Base-by-base conservation (phyloP, 2,113 vertebrate genomes). In the Accipiter virgatus region DNA sequence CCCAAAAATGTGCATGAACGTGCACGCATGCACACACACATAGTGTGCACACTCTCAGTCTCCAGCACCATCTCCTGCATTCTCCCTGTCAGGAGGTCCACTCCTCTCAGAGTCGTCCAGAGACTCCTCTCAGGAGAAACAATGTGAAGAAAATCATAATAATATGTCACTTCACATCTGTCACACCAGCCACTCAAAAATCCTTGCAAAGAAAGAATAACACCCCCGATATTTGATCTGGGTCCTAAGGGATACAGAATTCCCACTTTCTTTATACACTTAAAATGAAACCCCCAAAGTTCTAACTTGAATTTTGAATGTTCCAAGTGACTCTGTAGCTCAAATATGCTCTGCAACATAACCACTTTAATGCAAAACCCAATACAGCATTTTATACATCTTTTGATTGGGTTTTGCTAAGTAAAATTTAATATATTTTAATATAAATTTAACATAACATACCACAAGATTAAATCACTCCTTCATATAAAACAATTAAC, bases 41-140 rank as follows among this genome's bases (percentile, higher is more conserved):
- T 7, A 48, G 47, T 13, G 48, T 3, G 47, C 32, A 16, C 25
- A 52, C 3, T 3, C 17, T n/a, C 1, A 0, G n/a, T 11, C 38
- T 66, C 58, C 80, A 73, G 32, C 38, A 26, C 65, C 11, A 15
- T 32, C 34, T 56, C 40, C 63, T n/a, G 84, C 43, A 38, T 38
- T 17, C 36, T 53, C 22, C 42, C 40, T 2, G 4, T 1, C 73
- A 78, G 73, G 36, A 12, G 31, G 18, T 3, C 40, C 43, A 5
- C 31, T 85, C 59, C 74, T 74, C 42, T 47, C 43, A 18, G 6
- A 62, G 25, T 25, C 27, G 48, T 9, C 22, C 74, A 80, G 15
- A 59, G 4, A n/a, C 31, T 38, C 50, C 23, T 50, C 32, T 82
- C 16, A 63, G 11, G 16, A 84, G 36, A 13, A 90, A 36, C 25